phyloP scores from a whole-genome alignment of 2,888 invertebrate genomes.

The Odontocolon sp. region DNA sequence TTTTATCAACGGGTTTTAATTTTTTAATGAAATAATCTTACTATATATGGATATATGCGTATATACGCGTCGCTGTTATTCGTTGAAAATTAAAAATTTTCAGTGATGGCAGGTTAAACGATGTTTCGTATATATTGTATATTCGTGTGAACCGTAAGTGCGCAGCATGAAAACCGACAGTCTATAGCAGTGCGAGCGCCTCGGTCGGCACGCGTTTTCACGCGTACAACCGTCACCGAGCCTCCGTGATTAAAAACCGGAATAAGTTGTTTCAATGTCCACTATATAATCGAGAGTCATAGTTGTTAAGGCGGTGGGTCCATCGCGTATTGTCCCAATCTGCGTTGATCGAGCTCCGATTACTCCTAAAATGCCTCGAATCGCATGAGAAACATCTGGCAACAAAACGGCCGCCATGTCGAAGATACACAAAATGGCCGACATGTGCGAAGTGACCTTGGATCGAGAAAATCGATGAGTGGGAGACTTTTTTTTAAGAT shows the following conservation, averaged over 20 bases:
- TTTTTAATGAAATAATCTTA: conserved; percentile 81
- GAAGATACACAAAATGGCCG: conserved; percentile 35
- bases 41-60: conserved; percentile 69
- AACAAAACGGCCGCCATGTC: conserved; percentile 29
- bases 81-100: conserved; percentile 15
- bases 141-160: conserved; percentile 79
- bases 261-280: conserved; percentile 81
- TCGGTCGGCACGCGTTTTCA: conserved; percentile 79
- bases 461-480: no score
- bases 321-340: conserved; percentile 25
- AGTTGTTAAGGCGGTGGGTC: conserved; percentile 78
- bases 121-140: conserved; percentile 70
- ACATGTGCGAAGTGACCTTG: not conserved
- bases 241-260: conserved; percentile 81
- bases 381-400: not conserved
- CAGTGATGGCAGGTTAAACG: conserved; percentile 36
- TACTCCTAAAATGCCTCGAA: not conserved
- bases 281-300: conserved; percentile 80
- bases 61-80: conserved; percentile 55
- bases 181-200: conserved; percentile 81
- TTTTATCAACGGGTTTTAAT: conserved; percentile 80
- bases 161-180: conserved; percentile 81
- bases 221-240: conserved; percentile 77
- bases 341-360: conserved; percentile 2
- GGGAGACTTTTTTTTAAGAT: no score